Evolutionary conservation across 2,797 vertebrate genomes (phyloP), one percentile per base, ranked within the genome.

Genomic region (Cheirogaleus major): DNA sequence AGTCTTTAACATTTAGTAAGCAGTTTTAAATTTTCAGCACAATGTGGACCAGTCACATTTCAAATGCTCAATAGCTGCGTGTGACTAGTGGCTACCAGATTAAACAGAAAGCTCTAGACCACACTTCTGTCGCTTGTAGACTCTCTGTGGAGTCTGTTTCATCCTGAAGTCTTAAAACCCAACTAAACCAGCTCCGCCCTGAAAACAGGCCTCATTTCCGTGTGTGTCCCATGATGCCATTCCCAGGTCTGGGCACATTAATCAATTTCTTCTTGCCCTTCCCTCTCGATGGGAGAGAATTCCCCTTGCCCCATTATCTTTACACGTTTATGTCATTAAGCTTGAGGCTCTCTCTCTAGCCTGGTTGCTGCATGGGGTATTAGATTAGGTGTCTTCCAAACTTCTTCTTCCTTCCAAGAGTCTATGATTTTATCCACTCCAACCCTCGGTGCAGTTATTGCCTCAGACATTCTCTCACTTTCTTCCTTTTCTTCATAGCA

Each of bases 401-500:
- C 18, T 80, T 91, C 83, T 85, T 81, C 30, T 45, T 91, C 55
- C 18, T 93, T 73, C 63, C 32, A 57, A 70, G 85, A 80, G 81
- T 38, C 59, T 85, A 3, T 59, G 45, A n/a, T 81, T 93, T 80
- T 89, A 50, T 79, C n/a, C n/a, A 70, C 45, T 69, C 50, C 23
- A 72, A 63, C 14, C 75, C 83, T 45, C 76, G 20, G 59, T 72
- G n/a, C 13, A 93, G n/a, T 45, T 76, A 30, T n/a, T 67, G 35
- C 48, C 41, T 69, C 30, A 65, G 52, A 87, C 48, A 43, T n/a
- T n/a, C n/a, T 45, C 89, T 89, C 73, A 48, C 30, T 9, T 79
- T 95, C 63, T 20, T 93, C 69, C 93, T 89, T 94, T 81, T 70
- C 80, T 94, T 96, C 61, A 32, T 57, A 43, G 17, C 23, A 80